Percentiles rank a stretch among this genome's conserved stretches.
Conservation (phyloP, 1,140 invertebrate species). For the Pseudomyrmex concolor region DNA sequence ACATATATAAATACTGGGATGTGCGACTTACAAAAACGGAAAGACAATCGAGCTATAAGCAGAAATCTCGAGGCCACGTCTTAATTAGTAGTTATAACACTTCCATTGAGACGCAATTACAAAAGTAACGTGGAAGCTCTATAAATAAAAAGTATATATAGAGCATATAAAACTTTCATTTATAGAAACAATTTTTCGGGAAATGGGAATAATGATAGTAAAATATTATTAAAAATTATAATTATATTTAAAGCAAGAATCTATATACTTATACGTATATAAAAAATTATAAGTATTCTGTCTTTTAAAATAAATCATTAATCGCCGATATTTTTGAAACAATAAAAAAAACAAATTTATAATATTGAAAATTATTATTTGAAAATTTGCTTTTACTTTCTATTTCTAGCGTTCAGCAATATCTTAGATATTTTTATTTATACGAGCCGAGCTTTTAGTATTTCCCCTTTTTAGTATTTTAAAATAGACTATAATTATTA, state of each 20-base stretch:
- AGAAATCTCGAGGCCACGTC: not conserved
- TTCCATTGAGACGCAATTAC: conserved; percentile 1
- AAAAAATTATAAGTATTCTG: no score
- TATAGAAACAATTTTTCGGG: not conserved
- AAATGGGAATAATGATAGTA: not conserved
- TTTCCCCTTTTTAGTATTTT: not conserved
- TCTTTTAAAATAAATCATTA: no score
- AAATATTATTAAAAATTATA: conserved; percentile 3
- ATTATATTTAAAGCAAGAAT: not conserved
- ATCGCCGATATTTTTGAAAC: no score
- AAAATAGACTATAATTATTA: not conserved
- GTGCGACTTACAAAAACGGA: not conserved
- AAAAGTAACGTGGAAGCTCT: not conserved
- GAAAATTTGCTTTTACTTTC: not conserved
- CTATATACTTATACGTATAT: no score
- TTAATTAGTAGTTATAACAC: conserved; percentile 12
- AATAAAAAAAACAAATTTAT: not conserved
- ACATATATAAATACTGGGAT: not conserved
- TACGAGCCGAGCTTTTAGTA: not conserved
- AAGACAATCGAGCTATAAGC: not conserved
- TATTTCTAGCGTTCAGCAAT: not conserved
- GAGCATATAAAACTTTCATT: not conserved
- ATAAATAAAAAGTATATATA: not conserved
- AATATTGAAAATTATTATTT: not conserved
- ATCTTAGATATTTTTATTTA: not conserved